These are phyloP conservation scores for Enteromius fasciolatus DNA, from an alignment of 2,797 vertebrate genomes.

Conservation along the genomic window DNA sequence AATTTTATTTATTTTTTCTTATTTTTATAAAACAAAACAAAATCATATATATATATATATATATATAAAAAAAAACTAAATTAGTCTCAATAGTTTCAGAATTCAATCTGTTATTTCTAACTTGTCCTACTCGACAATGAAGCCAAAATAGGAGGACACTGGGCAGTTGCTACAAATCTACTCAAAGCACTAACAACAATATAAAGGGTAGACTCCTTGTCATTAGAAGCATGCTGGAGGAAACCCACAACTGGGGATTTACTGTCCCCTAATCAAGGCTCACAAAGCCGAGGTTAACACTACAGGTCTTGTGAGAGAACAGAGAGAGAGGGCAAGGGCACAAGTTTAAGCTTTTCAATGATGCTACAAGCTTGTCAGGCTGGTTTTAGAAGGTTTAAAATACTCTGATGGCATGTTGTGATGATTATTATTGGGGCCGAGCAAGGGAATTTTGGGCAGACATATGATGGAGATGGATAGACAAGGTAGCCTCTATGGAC, in stretches of 20 bases:
- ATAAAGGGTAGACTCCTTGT: constrained; percentile 62
- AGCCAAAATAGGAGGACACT: constrained; percentile 29
- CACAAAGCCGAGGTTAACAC: constrained; percentile 55
- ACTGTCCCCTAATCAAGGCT: constrained; percentile 65
- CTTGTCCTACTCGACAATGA: constrained; percentile 24
- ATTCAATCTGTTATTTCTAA: constrained; percentile 19
- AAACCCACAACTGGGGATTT: constrained; percentile 61
- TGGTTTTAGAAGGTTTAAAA: constrained; percentile 34
- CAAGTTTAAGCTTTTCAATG: constrained; percentile 19
- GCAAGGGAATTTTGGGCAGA: constrained; percentile 41
- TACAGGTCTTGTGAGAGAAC: constrained; percentile 47
- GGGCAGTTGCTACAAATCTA: constrained; percentile 52
- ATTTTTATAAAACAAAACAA: too few relatives aligned
- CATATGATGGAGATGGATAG: constrained; percentile 60
- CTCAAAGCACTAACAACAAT: constrained; percentile 55
- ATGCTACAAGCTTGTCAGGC: constrained; percentile 31
- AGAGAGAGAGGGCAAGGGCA: constrained; percentile 40
- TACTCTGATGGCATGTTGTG: constrained; percentile 12
- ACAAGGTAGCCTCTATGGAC: constrained; percentile 57
- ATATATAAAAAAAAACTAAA: too few relatives aligned
- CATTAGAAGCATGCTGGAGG: constrained; percentile 67
- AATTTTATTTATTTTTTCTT: neutral
- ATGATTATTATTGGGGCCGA: neutral
- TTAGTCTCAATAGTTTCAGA: too few relatives aligned
- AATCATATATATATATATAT: too few relatives aligned